Evolutionary conservation across 2,113 vertebrate species (phyloP).

Genomic region (Eurypyga helias): DNA sequence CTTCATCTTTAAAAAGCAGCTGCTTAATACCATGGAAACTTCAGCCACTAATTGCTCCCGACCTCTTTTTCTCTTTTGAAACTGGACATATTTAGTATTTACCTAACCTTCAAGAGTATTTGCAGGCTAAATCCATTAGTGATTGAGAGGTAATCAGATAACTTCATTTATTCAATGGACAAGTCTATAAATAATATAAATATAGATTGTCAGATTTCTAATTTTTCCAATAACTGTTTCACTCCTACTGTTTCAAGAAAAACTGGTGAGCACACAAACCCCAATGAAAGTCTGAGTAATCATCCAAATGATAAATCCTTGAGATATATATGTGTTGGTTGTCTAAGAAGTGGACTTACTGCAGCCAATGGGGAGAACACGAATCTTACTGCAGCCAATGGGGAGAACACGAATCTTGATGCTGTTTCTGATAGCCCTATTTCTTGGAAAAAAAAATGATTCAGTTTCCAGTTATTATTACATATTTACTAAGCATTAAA

Average conservation of each 20-base stretch:
- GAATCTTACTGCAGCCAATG: neutral
- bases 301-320: neutral
- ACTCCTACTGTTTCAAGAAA: neutral
- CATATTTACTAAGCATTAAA: neutral
- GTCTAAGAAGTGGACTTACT: neutral
- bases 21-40: neutral
- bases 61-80: neutral
- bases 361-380: neutral
- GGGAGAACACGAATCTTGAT: neutral
- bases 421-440: neutral
- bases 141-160: neutral
- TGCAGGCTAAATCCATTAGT: neutral
- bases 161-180: neutral
- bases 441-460: neutral
- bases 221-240: neutral
- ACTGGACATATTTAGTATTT: neutral
- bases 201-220: neutral
- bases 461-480: accelerated
- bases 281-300: neutral
- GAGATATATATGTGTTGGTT: neutral
- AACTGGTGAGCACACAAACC: neutral
- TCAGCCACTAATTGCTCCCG: neutral
- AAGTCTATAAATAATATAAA: neutral
- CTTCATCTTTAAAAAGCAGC: neutral
- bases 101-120: neutral